These are phyloP conservation scores for Conomelus anceps DNA, from an alignment of 2,888 invertebrate species.

Conservation along the genomic window DNA sequence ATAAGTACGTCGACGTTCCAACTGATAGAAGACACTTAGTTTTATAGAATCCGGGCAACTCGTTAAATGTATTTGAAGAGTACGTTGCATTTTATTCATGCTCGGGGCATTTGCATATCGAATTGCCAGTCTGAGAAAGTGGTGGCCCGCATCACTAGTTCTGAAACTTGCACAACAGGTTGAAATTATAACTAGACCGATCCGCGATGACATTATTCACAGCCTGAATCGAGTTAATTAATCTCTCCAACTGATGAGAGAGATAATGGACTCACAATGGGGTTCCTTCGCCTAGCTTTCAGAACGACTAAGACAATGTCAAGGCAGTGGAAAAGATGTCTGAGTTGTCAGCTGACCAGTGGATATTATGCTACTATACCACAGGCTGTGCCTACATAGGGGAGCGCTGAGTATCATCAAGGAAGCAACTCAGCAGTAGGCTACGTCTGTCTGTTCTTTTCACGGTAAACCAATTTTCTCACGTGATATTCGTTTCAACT, in stretches of 20 bases:
- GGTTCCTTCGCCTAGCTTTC: neutral
- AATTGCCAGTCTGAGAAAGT: neutral
- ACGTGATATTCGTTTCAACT: neutral
- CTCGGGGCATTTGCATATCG: neutral
- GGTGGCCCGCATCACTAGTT: neutral
- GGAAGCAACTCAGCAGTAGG: neutral
- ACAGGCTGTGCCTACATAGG: neutral
- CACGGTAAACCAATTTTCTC: neutral
- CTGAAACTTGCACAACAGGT: neutral
- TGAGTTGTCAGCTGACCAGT: neutral
- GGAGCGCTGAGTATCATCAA: neutral
- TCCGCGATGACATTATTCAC: neutral
- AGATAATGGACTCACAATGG: neutral
- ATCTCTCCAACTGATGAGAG: neutral
- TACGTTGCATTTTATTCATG: neutral
- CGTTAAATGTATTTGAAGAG: neutral
- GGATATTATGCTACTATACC: too few relatives aligned
- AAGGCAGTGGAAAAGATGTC: neutral
- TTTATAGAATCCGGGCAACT: neutral
- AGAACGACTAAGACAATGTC: neutral
- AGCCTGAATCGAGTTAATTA: neutral
- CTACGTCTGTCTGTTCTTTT: neutral
- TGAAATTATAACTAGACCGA: neutral
- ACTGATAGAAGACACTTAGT: neutral
- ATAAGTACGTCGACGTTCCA: neutral